These are phyloP conservation scores for Fulica atra DNA, from an alignment of 2,113 vertebrate species.

Conservation along the genomic window DNA sequence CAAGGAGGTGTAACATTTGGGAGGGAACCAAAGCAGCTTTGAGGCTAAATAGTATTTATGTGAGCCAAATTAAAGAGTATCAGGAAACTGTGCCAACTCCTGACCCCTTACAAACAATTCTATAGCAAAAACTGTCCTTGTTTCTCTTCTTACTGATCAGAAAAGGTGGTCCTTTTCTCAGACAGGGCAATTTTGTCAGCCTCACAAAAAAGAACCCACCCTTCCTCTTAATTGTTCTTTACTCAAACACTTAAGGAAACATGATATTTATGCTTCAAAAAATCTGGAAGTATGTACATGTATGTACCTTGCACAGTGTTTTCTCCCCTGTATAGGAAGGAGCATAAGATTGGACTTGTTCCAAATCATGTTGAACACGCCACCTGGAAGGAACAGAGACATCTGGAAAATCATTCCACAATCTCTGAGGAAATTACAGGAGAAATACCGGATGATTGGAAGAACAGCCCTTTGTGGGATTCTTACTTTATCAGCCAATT, in stretches of 20 bases:
- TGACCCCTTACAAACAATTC: background rate
- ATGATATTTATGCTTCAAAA: background rate
- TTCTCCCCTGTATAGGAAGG: background rate
- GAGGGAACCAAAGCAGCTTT: background rate
- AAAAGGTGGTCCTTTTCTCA: background rate
- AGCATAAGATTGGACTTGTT: slow-evolving; percentile 49
- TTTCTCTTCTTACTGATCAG: background rate
- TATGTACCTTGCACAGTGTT: background rate
- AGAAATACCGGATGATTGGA: slow-evolving; percentile 72
- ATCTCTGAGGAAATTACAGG: slow-evolving; percentile 73
- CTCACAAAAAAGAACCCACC: background rate
- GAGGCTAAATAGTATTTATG: background rate
- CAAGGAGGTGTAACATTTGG: background rate
- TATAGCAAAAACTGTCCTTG: background rate
- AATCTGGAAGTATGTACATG: background rate
- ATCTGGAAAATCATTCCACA: slow-evolving; percentile 74
- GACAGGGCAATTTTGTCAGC: background rate
- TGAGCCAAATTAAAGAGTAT: background rate
- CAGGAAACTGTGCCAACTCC: background rate
- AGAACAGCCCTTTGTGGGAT: slow-evolving; percentile 63
- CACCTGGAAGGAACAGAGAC: slow-evolving; percentile 72
- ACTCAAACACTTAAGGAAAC: background rate
- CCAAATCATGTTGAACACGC: slow-evolving; percentile 70
- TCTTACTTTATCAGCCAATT: slow-evolving; percentile 71
- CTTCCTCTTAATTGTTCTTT: background rate